Evolutionary conservation across 2,888 invertebrate genomes (phyloP).

Genomic region (Abscondita cerata): DNA sequence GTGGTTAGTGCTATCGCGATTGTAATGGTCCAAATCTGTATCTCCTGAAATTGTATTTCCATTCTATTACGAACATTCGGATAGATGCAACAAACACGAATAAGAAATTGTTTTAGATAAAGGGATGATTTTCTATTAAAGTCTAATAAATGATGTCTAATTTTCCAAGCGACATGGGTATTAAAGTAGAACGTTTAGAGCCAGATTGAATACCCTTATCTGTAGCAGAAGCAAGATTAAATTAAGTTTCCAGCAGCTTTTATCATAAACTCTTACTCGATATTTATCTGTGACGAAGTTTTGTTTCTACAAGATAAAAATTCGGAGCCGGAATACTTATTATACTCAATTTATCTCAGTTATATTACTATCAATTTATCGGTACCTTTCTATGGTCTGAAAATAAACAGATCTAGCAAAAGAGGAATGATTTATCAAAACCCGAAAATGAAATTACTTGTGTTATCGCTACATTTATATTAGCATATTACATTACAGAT

Average conservation of each 20-base stretch:
- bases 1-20: no score
- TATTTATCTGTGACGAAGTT: constrained; percentile 3
- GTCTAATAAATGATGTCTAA: no score
- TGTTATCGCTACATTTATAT: constrained; percentile 44
- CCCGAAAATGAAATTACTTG: constrained; percentile 45
- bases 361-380: constrained; percentile 38
- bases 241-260: neutral
- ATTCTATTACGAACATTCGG: no score
- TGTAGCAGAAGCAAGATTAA: neutral
- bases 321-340: constrained; percentile 33
- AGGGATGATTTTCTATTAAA: no score
- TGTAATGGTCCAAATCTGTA: no score
- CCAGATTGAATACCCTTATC: no score
- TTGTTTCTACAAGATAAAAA: constrained; percentile 10
- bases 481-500: constrained; percentile 35
- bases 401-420: constrained; percentile 40
- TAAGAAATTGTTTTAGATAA: no score
- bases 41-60: no score
- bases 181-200: no score
- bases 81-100: no score
- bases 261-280: constrained; percentile 2
- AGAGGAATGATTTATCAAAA: constrained; percentile 46
- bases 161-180: no score
- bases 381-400: constrained; percentile 39
- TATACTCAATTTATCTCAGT: constrained; percentile 34